Evolutionary conservation across 2,113 vertebrate genomes (phyloP).

Genomic region (Micronisus gabar): DNA sequence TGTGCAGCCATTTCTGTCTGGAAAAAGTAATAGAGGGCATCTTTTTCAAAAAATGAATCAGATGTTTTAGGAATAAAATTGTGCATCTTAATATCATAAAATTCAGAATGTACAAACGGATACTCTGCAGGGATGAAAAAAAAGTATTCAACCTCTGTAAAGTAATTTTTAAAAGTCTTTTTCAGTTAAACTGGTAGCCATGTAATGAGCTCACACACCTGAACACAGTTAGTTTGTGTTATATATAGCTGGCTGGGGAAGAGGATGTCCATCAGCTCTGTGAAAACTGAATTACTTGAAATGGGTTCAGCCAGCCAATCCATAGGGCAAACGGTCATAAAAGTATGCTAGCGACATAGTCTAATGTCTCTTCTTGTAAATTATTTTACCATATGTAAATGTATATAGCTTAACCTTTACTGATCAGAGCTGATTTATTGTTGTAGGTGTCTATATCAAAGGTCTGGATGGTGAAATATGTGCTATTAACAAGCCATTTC

Average conservation of each 20-base stretch:
- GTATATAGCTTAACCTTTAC: not conserved
- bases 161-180: not conserved
- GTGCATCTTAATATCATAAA: not conserved
- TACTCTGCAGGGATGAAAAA: not conserved
- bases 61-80: not conserved
- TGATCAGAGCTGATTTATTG: constrained; percentile 26
- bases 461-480: not conserved
- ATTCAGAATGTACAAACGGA: not conserved
- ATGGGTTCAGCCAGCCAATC: not conserved
- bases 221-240: not conserved
- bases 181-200: not conserved
- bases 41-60: not conserved
- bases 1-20: not conserved
- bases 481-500: not conserved
- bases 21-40: not conserved
- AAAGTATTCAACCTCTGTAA: not conserved
- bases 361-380: not conserved
- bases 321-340: not conserved
- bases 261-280: not conserved
- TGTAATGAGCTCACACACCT: not conserved
- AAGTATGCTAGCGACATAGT: not conserved
- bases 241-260: not conserved
- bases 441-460: constrained; percentile 11
- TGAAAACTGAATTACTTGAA: not conserved
- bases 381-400: constrained; percentile 14